phyloP scores from a whole-genome alignment of 2,888 invertebrate genomes.

The Diachrysia chrysitis region DNA sequence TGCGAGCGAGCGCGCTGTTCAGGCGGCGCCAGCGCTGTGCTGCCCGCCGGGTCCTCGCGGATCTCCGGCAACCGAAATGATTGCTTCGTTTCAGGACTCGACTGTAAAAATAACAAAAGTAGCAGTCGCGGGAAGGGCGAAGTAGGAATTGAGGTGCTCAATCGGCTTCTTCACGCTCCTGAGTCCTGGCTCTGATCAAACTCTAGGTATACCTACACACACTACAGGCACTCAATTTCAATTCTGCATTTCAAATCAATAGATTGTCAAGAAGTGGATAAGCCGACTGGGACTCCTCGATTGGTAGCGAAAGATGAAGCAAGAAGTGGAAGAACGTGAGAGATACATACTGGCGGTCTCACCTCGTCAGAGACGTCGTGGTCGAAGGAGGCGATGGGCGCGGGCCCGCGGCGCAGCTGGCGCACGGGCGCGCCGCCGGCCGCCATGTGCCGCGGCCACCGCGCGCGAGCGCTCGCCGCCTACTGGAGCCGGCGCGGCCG shows the following conservation, averaged over 20 bases:
- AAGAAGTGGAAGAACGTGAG: conserved; percentile 70
- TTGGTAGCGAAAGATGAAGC: conserved; percentile 47
- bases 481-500: conserved; percentile 33
- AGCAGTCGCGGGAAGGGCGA: conserved; percentile 9
- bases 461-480: conserved; percentile 34
- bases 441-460: conserved; percentile 62
- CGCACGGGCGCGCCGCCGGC: conserved; percentile 73
- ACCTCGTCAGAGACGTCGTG: conserved; percentile 95
- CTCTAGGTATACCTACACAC: too few relatives aligned
- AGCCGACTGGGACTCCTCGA: background rate
- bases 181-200: background rate
- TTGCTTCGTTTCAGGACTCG: conserved; percentile 90
- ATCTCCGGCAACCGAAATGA: conserved; percentile 84
- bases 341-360: conserved; percentile 89
- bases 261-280: background rate
- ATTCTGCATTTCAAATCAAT: too few relatives aligned
- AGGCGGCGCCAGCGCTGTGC: conserved; percentile 67
- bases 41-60: conserved; percentile 82
- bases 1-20: conserved; percentile 82
- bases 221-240: too few relatives aligned
- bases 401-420: conserved; percentile 96
- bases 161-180: background rate
- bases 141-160: background rate
- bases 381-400: conserved; percentile 98
- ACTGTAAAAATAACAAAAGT: conserved; percentile 72